phyloP scores from a whole-genome alignment of 1,140 invertebrate genomes.

The Scaptodrosophila lebanonensis region DNA sequence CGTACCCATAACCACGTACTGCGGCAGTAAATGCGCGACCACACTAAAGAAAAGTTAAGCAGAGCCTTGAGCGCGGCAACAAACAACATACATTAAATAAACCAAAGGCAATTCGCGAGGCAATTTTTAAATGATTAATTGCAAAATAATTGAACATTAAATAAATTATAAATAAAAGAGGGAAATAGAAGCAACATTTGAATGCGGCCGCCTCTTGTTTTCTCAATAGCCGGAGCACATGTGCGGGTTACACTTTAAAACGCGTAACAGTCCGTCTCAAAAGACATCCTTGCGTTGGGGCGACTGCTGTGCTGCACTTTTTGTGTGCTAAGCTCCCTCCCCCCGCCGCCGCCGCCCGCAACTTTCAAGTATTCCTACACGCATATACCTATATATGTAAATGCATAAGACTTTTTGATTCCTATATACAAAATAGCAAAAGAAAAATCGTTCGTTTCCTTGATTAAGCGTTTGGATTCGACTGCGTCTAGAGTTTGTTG shows the following conservation, averaged over 20 bases:
- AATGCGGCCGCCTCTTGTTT: slow-evolving; percentile 52
- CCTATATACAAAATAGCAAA: slow-evolving; percentile 14
- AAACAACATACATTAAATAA: not conserved
- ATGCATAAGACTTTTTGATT: slow-evolving; percentile 2
- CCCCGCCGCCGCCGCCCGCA: not conserved
- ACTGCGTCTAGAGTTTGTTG: too few species aligned
- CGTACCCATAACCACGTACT: too few species aligned
- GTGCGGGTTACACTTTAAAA: slow-evolving; percentile 95
- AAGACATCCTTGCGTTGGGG: slow-evolving; percentile 96
- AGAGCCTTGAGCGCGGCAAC: slow-evolving; percentile 5
- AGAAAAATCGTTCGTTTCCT: too few species aligned
- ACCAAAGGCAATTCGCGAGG: too few species aligned
- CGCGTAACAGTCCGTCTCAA: slow-evolving; percentile 95
- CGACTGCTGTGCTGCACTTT: slow-evolving; percentile 83
- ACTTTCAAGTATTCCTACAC: not conserved
- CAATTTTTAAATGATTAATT: too few species aligned
- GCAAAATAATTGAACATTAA: not conserved
- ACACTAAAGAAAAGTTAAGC: not conserved
- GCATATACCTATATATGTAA: too few species aligned
- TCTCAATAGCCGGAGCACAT: slow-evolving; percentile 82
- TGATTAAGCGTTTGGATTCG: too few species aligned
- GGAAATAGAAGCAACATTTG: slow-evolving; percentile 24
- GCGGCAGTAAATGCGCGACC: too few species aligned
- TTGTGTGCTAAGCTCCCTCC: not conserved
- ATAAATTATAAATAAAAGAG: slow-evolving; percentile 17